Base-by-base conservation (phyloP, 2,888 invertebrate species). In the Cheilosia variabilis region DNA sequence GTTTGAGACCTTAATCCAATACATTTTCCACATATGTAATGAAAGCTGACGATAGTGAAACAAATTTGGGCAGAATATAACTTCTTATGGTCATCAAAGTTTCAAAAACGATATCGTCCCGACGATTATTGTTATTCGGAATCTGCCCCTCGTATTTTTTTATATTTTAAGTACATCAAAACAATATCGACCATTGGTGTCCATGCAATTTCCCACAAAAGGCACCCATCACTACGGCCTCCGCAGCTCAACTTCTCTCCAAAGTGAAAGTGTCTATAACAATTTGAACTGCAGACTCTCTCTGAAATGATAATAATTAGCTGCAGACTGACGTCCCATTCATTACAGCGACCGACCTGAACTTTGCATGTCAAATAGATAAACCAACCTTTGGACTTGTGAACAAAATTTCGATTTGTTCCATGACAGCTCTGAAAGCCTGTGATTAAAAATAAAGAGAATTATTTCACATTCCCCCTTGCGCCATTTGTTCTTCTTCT, bases 341-440 rank as follows among this genome's bases (percentile, higher is more conserved):
- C n/a, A 66, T 13, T 13, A 37, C 37, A 37, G 7, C 10, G 34
- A 34, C 34, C 10, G 9, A 10, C 9, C 10, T 10, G 34, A 63
- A 69, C 52, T 58, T 73, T 45, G 73, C 80, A 75, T 80, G 80
- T 58, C 57, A 57, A 43, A 47, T 27, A 55, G 53, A 62, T 47
- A 41, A 52, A 31, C 50, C 50, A 31, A 60, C 66, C 55, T 43
- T 50, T 65, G 57, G 58, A 41, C 58, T 72, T 65, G 71, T 34
- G 68, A 50, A 63, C 58, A 50, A 57, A 57, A 43, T 72, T 68
- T 78, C 62, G 50, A 78, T 72, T 72, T 55, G 43, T 79, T 68
- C 73, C 45, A 66, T 78, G 37, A 43, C 66, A 75, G 80, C 66
- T 79, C 60, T 79, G 80, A 69, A 84, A 80, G 69, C 84, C 80